These are phyloP conservation scores for Hypercompe scribonia DNA, from an alignment of 2,888 invertebrate species.

Conservation along the genomic window DNA sequence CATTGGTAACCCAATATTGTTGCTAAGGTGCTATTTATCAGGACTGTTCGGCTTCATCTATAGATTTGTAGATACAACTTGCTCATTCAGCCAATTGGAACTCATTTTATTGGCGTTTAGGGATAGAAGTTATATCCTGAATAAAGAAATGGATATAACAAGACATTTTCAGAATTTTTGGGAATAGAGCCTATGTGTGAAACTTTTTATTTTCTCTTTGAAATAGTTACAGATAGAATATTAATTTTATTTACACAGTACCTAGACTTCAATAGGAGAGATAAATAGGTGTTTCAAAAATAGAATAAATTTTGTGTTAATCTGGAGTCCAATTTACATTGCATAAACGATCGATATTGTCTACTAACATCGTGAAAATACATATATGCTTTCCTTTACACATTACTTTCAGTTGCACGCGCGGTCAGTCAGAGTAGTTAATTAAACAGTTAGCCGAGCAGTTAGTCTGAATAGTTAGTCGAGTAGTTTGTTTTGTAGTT, in stretches of 20 bases:
- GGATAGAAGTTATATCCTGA: slow-evolving; percentile 4
- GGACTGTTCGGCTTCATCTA: slow-evolving; percentile 57
- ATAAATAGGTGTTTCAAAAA: background rate
- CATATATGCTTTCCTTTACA: background rate
- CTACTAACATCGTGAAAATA: background rate
- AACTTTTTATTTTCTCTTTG: background rate
- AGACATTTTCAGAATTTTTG: slow-evolving; percentile 2
- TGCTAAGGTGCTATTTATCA: slow-evolving; percentile 71
- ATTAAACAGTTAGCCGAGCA: background rate
- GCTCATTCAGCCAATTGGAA: slow-evolving; percentile 43
- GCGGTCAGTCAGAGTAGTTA: too few species aligned
- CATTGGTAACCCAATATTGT: slow-evolving; percentile 73
- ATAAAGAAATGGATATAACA: slow-evolving; percentile 5
- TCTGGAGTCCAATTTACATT: too few species aligned
- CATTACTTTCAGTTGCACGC: too few species aligned
- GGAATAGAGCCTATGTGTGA: background rate
- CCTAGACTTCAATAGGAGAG: background rate
- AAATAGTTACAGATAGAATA: background rate
- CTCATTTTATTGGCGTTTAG: slow-evolving; percentile 21
- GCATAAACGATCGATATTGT: too few species aligned
- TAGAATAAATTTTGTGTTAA: too few species aligned
- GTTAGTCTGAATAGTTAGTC: background rate
- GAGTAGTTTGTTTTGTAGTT: too few species aligned
- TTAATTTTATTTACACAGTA: background rate
- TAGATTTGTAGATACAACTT: slow-evolving; percentile 51